phyloP scores from a whole-genome alignment of 2,888 invertebrate genomes.

The Epistrophe grossulariae region DNA sequence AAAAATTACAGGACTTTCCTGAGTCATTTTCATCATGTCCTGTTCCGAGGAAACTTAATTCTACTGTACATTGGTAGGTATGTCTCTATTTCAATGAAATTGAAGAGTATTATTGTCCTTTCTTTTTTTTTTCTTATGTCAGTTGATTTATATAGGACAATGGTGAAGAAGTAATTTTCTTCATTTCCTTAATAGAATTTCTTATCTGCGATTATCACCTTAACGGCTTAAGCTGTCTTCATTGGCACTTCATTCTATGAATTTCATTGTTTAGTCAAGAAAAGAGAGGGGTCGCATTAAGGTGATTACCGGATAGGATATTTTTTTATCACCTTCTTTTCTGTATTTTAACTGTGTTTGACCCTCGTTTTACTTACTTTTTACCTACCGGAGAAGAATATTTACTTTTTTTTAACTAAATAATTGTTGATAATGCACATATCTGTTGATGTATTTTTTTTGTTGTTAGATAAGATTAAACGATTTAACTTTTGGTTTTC shows the following conservation, averaged over 20 bases:
- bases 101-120: constrained; percentile 31
- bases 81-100: neutral
- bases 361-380: constrained; percentile 47
- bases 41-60: constrained; percentile 19
- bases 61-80: neutral
- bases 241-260: constrained; percentile 71
- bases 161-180: constrained; percentile 80
- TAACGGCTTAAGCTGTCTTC: constrained; percentile 74
- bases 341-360: constrained; percentile 41
- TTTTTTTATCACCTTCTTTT: constrained; percentile 1
- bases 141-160: constrained; percentile 55
- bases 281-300: constrained; percentile 46
- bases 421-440: neutral
- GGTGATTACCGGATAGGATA: constrained; percentile 73
- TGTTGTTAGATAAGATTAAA: neutral
- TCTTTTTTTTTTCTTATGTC: constrained; percentile 9
- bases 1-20: neutral
- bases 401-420: neutral
- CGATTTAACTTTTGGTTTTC: constrained; percentile 3
- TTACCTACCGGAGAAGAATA: constrained; percentile 38
- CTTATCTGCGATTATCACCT: constrained; percentile 78
- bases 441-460: neutral
- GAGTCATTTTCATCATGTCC: neutral
- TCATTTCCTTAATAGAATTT: constrained; percentile 84
- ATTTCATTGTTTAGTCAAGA: constrained; percentile 68